Conservation (phyloP, 2,113 vertebrate genomes). For the Colius striatus region DNA sequence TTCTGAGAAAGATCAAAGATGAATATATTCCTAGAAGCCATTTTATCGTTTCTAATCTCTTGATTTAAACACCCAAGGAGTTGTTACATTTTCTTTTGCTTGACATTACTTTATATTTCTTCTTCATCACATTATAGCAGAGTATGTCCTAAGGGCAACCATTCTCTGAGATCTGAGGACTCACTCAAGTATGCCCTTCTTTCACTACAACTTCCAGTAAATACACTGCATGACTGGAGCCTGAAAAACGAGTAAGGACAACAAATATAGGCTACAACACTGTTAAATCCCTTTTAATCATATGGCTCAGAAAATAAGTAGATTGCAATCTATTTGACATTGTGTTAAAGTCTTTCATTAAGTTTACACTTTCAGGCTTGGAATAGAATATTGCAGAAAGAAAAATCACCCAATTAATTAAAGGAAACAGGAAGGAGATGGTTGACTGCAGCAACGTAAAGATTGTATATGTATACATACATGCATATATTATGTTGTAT, state of each 20-base stretch:
- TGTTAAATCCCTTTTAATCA: not conserved
- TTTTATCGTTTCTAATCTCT: not conserved
- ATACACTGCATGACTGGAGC: not conserved
- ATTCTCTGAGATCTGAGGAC: not conserved
- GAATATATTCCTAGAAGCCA: not conserved
- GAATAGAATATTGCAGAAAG: not conserved
- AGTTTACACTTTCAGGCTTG: not conserved
- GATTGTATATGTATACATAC: rapidly evolving
- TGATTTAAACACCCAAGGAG: not conserved
- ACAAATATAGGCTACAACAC: not conserved
- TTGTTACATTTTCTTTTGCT: not conserved
- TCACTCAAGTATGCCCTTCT: not conserved
- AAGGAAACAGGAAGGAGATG: not conserved
- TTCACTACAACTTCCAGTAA: not conserved
- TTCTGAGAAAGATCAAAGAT: not conserved
- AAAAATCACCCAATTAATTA: not conserved
- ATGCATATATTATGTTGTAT: too few species aligned
- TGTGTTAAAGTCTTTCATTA: not conserved
- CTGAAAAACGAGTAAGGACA: not conserved
- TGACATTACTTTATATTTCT: not conserved
- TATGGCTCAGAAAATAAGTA: not conserved
- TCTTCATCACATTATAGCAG: not conserved
- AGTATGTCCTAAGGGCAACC: not conserved
- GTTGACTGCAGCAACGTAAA: not conserved
- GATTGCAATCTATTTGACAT: not conserved